phyloP scores from a whole-genome alignment of 2,797 vertebrate genomes.

The Somateria mollissima region DNA sequence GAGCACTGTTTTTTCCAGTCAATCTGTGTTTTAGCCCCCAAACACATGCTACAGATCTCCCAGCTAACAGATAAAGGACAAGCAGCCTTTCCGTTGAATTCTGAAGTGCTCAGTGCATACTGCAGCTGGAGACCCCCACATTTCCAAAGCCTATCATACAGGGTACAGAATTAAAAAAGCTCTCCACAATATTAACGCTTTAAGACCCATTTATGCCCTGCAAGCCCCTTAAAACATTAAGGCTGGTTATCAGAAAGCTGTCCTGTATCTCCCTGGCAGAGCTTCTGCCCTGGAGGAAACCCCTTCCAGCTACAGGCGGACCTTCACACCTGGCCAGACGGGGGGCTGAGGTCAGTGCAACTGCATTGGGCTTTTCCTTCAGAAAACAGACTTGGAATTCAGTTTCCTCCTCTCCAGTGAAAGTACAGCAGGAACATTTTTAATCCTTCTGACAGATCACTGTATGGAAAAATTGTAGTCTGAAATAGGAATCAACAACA shows the following conservation, averaged over 20 bases:
- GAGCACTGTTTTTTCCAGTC: neutral
- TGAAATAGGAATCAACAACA: neutral
- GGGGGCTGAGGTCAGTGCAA: neutral
- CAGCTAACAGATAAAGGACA: neutral
- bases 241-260: neutral
- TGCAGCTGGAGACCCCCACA: accelerated
- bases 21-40: neutral
- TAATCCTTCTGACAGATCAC: neutral
- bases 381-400: neutral
- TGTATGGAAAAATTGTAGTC: neutral
- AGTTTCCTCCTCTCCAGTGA: neutral
- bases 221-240: neutral
- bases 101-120: neutral
- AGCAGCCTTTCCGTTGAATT: neutral
- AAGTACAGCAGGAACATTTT: neutral
- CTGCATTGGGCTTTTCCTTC: neutral
- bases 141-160: neutral
- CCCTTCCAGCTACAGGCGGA: neutral
- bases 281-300: neutral
- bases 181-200: neutral
- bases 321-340: neutral
- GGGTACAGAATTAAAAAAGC: neutral
- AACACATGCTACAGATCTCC: neutral
- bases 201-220: neutral
- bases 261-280: neutral